A percentile compares a stretch with the other conserved stretches of the same genome.
phyloP scores from a whole-genome alignment of 1,140 invertebrate genomes.

The Cyphomyrmex costatus region DNA sequence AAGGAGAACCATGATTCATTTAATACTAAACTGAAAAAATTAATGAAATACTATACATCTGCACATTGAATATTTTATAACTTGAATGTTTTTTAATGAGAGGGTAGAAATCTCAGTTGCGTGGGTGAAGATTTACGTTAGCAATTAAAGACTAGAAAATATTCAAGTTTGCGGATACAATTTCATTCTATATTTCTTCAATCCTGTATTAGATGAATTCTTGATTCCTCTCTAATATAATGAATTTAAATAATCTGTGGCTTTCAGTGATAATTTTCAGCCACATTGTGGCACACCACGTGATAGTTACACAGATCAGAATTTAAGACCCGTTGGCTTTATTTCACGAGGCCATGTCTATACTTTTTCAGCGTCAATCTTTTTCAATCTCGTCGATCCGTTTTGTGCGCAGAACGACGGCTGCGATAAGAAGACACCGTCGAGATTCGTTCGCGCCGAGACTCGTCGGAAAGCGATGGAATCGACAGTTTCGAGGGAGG shows the following conservation, averaged over 20 bases:
- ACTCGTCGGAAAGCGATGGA: conserved; percentile 37
- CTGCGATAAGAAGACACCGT: conserved; percentile 22
- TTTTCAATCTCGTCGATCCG: background rate
- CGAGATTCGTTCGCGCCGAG: conserved; percentile 23
- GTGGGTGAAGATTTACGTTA: background rate
- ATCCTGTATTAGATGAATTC: background rate
- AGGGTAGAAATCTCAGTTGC: background rate
- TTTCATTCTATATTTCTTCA: background rate
- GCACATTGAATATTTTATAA: too few relatives aligned
- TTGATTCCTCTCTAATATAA: background rate
- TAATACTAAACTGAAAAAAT: too few relatives aligned
- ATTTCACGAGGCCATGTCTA: background rate
- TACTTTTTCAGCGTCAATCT: background rate
- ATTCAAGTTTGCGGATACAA: background rate
- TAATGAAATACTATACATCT: too few relatives aligned
- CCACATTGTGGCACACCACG: background rate
- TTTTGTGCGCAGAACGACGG: background rate
- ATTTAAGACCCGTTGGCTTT: background rate
- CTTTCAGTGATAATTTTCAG: background rate
- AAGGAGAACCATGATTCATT: too few relatives aligned
- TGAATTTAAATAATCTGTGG: background rate
- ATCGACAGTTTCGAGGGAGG: conserved; percentile 42
- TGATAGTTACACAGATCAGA: conserved; percentile 1
- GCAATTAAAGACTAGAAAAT: background rate
- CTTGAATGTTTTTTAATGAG: background rate